phyloP scores from a whole-genome alignment of 2,797 vertebrate genomes.

The Lutra lutra region DNA sequence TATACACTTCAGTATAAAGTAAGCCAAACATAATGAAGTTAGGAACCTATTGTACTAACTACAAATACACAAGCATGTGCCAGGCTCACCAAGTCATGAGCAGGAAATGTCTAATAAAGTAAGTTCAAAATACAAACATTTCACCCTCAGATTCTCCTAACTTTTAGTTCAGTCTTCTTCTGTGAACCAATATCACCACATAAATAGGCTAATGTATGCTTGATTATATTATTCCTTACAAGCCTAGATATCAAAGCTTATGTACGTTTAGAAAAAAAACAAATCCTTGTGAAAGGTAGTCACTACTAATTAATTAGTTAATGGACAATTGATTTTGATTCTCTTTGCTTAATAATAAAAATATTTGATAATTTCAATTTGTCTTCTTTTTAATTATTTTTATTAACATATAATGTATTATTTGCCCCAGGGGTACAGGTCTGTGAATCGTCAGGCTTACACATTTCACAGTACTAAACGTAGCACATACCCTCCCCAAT shows the following conservation, averaged over 20 bases:
- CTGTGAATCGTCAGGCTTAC: no score
- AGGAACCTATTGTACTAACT: not conserved
- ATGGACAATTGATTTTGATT: not conserved
- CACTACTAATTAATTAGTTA: not conserved
- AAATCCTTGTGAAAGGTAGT: not conserved
- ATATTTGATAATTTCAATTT: slow-evolving; percentile 19
- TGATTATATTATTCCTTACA: not conserved
- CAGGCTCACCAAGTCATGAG: not conserved
- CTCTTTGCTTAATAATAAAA: not conserved
- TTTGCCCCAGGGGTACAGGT: no score
- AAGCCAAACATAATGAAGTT: not conserved
- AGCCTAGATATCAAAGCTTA: not conserved
- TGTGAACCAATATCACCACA: not conserved
- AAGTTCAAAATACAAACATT: not conserved
- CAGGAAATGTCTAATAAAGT: not conserved
- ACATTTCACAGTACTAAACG: no score
- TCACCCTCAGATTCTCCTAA: not conserved
- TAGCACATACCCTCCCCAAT: no score
- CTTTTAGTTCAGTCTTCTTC: not conserved
- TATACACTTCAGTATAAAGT: not conserved
- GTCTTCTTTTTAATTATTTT: not conserved
- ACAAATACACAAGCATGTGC: not conserved
- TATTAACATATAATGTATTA: no score
- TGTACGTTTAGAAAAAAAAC: not conserved
- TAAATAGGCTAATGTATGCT: not conserved